Base-by-base conservation (phyloP, 2,113 vertebrate genomes). In the Ictidomys tridecemlineatus region DNA sequence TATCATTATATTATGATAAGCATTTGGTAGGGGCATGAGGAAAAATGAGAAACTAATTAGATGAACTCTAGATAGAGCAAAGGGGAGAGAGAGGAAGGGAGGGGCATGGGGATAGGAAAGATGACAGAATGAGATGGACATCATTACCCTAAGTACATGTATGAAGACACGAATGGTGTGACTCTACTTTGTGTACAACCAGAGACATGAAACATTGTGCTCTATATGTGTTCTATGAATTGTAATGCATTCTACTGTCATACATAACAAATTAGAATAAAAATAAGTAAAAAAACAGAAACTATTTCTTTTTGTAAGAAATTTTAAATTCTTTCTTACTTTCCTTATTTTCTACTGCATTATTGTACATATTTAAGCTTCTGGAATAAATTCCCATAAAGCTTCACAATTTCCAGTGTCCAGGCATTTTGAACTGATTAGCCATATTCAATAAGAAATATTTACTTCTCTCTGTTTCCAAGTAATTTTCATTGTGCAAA, bases 361-460 rank as follows among this genome's bases (percentile, higher is more conserved):
- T 30, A 85, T 82, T 77, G 89, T 65, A 92, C 95, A 53, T 70
- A 48, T 45, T 95, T 72, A 69, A 63, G 69, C 20, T 14, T 65
- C 76, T 63, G 53, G 28, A 92, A 72, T 42, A 45, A 4, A 78
- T 74, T 20, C 24, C 17, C 11, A 73, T 16, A 58, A 80, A 83
- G 11, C 56, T 51, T 53, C 45, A 63, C 37, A 63, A 28, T 76
- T 84, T 30, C 32, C 16, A 32, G 4, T 63, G 32, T 77, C 17
- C 58, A 69, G 48, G 53, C 16, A 91, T 86, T 95, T 90, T 95
- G 56, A 95, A 95, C 63, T 79, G 78, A 84, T 70, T 69, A 79
- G 78, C 37, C 45, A 48, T 12, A 37, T 39, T 79, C 34, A 48
- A 0, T 89, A 42, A 58, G 37, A 87, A 83, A 74, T 53, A 2